phyloP scores from a whole-genome alignment of 2,113 vertebrate genomes.

The Orthonyx spaldingii region DNA sequence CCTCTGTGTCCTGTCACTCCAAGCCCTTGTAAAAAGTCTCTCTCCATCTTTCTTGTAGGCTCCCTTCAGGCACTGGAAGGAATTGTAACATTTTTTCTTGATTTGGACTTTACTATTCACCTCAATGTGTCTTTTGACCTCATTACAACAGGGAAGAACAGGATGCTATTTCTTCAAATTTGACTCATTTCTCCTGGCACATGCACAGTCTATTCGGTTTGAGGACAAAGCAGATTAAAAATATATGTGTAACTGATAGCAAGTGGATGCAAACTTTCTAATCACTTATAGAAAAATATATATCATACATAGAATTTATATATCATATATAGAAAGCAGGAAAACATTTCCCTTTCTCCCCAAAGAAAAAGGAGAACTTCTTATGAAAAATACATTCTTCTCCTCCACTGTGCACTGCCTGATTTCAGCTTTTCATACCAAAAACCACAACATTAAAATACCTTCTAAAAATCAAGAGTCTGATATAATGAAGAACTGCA shows the following conservation, averaged over 20 bases:
- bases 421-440: background rate
- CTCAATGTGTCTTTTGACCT: background rate
- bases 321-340: background rate
- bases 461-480: background rate
- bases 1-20: background rate
- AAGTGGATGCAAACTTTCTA: background rate
- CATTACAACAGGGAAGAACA: background rate
- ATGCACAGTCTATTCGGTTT: background rate
- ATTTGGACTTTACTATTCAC: background rate
- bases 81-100: background rate
- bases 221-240: background rate
- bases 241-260: background rate
- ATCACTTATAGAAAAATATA: background rate
- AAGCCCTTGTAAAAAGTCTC: background rate
- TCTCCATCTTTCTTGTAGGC: background rate
- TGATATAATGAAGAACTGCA: background rate
- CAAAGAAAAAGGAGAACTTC: background rate
- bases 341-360: background rate
- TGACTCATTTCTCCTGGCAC: background rate
- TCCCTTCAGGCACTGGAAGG: background rate
- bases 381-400: background rate
- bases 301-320: background rate
- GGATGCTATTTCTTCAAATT: background rate
- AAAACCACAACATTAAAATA: background rate
- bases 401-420: background rate